Evolutionary conservation across 2,113 vertebrate species (phyloP), one percentile per base, ranked within the genome.

Genomic region (Protobothrops mucrosquamatus): DNA sequence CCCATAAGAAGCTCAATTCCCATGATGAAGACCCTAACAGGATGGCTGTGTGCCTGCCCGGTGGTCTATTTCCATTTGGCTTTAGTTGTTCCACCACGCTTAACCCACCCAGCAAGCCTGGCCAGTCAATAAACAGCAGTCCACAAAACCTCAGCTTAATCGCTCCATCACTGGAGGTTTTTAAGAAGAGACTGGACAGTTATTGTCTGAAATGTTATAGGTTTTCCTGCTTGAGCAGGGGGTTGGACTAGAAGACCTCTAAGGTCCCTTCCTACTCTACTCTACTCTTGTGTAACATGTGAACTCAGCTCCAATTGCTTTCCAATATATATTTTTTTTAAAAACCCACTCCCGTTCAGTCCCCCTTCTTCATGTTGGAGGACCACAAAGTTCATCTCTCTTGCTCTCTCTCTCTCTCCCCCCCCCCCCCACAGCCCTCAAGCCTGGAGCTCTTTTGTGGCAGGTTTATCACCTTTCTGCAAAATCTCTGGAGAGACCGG

Each of bases 391-490:
- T 34, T 15, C n/a, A 34, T 34, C n/a, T 34, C 12, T 9, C n/a
- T 14, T 6, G 4, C 20, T 10, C 0, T 7, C 51, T 55, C 48
- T 15, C 12, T 3, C 43, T 5, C n/a, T n/a, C 8, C 18, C 18
- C 9, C 8, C 1, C 1, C 48, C 8, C 48, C 8, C 8, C 48
- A 9, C 20, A 81, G 92, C 91, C 11, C 51, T 61, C 29, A 39
- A 3, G 48, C 6, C 92, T 85, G 90, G 22, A 91, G 55, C 43
- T 69, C 92, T 88, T 93, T 89, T 91, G 88, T 43, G 48, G 81
- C 74, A 89, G 92, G 94, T 96, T 29, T 96, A 92, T 96, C 93
- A 6, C 91, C 91, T 95, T 95, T 92, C 90, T 94, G 94, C 87
- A 51, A 39, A 24, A 22, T 92, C 92, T 94, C 92, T 26, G 74